Base-by-base conservation (phyloP, 2,797 vertebrate genomes). In the Siniperca undulata region DNA sequence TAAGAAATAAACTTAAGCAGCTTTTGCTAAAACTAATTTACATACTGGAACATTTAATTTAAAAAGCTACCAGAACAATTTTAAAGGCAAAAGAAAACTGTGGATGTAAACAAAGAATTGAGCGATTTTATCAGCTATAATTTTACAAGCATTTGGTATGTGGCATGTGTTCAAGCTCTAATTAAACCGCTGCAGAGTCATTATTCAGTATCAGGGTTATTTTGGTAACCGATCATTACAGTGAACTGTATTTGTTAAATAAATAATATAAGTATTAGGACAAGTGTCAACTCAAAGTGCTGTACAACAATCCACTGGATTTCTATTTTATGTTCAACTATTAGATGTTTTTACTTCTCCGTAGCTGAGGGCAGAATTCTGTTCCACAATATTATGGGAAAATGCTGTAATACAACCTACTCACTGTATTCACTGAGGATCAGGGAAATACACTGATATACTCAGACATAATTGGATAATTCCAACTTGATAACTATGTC, bases 1-100 rank as follows among this genome's bases (percentile, higher is more conserved):
- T 17, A 62, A 61, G 11, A 48, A 58, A 59, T 46, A 42, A 61
- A 30, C n/a, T 22, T 58, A 68, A 82, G 55, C 20, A 62, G 70
- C 56, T 72, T 76, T 75, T 8, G 11, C 27, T 68, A 3, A 40
- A 81, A 20, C 11, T 27, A 0, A 48, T 65, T 67, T 38, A 67
- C 2, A 19, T 24, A 19, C 11, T 55, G 16, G 16, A 60, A n/a
- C 22, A 59, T 72, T 10, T 55, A 3, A 70, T 74, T 74, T 67
- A 3, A 50, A n/a, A 66, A 61, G 24, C 50, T 52, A 7, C 16
- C n/a, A n/a, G 13, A 58, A 56, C 20, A 0, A 46, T 44, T 59
- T 70, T 12, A 27, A 58, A 55, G 12, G 30, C 16, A 20, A 30
- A 44, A 38, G 4, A 59, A 7, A n/a, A 9, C 19, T 56, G 11